Base-by-base conservation (phyloP, 2,888 invertebrate genomes). In the Calliphora vomitoria region DNA sequence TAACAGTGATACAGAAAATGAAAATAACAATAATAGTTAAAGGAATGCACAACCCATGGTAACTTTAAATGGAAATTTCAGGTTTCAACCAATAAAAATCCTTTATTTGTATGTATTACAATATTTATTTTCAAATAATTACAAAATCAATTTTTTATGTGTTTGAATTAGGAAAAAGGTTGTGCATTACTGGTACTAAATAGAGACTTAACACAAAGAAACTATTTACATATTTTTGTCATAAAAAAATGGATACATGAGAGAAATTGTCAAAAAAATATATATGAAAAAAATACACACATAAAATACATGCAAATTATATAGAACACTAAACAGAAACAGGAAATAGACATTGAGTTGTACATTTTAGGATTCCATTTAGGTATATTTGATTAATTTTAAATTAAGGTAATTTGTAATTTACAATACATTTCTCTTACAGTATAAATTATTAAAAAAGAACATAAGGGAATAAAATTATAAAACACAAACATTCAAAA, bases 281-380 rank as follows among this genome's bases (percentile, higher is more conserved):
- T 55, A 38, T 31, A 13, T 76, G 6, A 11, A 35, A 18, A 44
- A 50, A 15, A 47, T 50, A 83, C 25, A 82, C 25, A 58, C 44
- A 55, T 20, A 44, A 64, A 58, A 58, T 18, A 79, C 76, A 81
- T 78, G 75, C 69, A 66, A 74, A 66, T n/a, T 85, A 20, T 10
- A 78, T 47, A 68, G 3, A 41, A 44, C 13, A 44, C 44, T 35
- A 62, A 20, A 64, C 18, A 11, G 58, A 31, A 53, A 69, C 64
- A 76, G 47, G 38, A 66, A 58, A 31, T 72, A 41, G 41, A 41
- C 10, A 76, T 60, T 74, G 60, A 50, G 60, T 80, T 86, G 64
- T 35, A 68, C 66, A 53, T 80, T 88, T 89, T 85, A 68, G 78
- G 82, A 80, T 81, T 90, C 82, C 86, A 82, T 78, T 82, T n/a